Conservation (phyloP, 2,113 vertebrate genomes). For the Gymnarchus niloticus region DNA sequence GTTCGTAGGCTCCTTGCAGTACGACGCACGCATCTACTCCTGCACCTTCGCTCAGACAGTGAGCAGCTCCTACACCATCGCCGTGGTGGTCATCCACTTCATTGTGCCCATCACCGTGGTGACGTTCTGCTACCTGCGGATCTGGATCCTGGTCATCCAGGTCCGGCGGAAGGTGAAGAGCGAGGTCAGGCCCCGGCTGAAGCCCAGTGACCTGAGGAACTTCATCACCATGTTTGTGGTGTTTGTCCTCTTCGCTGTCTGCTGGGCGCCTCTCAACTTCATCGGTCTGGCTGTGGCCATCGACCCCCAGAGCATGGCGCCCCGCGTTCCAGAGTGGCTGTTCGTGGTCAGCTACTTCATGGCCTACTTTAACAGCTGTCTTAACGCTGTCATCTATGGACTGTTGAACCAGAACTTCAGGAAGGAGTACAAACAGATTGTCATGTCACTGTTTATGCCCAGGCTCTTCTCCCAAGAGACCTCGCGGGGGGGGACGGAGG, state of each 20-base stretch:
- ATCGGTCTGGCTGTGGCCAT: constrained; percentile 72
- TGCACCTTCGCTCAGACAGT: constrained; percentile 72
- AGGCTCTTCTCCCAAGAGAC: constrained; percentile 60
- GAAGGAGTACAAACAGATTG: constrained; percentile 70
- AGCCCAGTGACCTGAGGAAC: constrained; percentile 63
- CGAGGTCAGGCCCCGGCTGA: constrained; percentile 54
- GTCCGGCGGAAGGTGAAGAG: constrained; percentile 64
- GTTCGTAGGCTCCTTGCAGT: constrained; percentile 68
- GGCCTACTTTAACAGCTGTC: constrained; percentile 81
- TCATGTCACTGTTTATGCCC: constrained; percentile 65
- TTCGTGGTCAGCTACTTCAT: constrained; percentile 76
- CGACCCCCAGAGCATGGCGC: constrained; percentile 60
- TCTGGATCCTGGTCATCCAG: constrained; percentile 72
- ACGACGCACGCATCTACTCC: constrained; percentile 68
- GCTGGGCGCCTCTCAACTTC: constrained; percentile 73
- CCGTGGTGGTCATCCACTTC: constrained; percentile 69
- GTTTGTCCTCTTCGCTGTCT: constrained; percentile 75
- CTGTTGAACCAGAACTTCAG: constrained; percentile 78
- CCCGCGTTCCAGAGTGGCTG: constrained; percentile 69
- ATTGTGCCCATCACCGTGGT: constrained; percentile 67
- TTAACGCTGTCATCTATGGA: constrained; percentile 74
- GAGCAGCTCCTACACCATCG: constrained; percentile 65
- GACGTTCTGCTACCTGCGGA: constrained; percentile 73
- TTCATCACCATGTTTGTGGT: constrained; percentile 78
- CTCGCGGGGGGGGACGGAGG: constrained; percentile 59